Base-by-base conservation (phyloP, 2,113 vertebrate genomes). In the Eurypyga helias region DNA sequence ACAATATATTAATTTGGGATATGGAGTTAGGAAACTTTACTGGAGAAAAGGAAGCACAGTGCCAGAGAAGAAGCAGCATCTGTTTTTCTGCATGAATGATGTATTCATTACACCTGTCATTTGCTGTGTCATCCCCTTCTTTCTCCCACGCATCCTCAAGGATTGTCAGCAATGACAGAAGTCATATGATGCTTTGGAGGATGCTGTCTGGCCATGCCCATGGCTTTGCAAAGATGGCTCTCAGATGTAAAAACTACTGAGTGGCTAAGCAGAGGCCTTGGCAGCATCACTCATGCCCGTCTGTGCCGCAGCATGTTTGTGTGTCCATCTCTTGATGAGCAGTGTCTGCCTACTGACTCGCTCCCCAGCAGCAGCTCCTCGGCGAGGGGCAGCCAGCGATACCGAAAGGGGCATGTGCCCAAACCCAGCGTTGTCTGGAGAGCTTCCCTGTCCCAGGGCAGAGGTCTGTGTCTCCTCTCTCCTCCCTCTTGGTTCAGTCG, bases 291-390 rank as follows among this genome's bases (percentile, higher is more conserved):
- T 66, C 29, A 18, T 61, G 13, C 19, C 41, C 4, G 4, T 16
- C 65, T 3, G 1, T 41, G 34, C 65, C 70, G 82, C n/a, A 48
- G 28, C 2, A 12, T 19, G 24, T n/a, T n/a, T 45, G 5, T 13
- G n/a, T 6, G 31, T 8, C 31, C 20, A 6, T 3, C 23, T 85
- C 75, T 24, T 34, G 58, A 45, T 2, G 18, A 58, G 43, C 43
- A 2, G 7, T 9, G 33, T 43, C 4, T 83, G 34, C 34, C 33
- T 11, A 1, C 8, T 0, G 0, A 16, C 29, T 36, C 45, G 28
- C 20, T 69, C 14, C 49, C 58, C 60, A 33, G 60, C 33, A 82
- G 67, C 34, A 78, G 33, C 26, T 52, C 36, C 45, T 79, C 60
- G 6, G 24, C 7, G 3, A 7, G 23, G 4, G 10, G 7, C 36